phyloP scores from a whole-genome alignment of 1,140 invertebrate genomes.

The Drosophila triauraria region DNA sequence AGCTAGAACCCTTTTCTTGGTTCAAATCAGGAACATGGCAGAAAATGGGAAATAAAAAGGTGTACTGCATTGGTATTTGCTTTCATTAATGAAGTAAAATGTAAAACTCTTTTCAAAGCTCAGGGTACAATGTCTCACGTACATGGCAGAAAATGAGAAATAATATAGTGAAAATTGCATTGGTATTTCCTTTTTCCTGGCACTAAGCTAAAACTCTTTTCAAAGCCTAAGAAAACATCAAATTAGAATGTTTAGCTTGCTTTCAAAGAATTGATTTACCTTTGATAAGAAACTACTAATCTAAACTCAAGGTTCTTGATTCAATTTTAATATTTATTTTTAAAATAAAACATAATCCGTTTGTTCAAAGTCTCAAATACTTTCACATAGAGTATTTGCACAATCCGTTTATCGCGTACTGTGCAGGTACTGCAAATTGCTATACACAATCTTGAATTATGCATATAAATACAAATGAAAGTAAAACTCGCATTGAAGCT shows the following conservation, averaged over 20 bases:
- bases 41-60: no score
- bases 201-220: no score
- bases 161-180: neutral
- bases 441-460: constrained; percentile 67
- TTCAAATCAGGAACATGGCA: no score
- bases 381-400: neutral
- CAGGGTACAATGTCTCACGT: neutral
- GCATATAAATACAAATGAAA: constrained; percentile 75
- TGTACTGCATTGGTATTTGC: no score
- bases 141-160: neutral
- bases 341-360: neutral
- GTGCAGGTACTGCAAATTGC: constrained; percentile 57
- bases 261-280: no score
- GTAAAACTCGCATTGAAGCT: constrained; percentile 76
- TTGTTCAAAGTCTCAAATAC: neutral
- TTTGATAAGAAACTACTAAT: neutral
- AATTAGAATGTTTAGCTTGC: no score
- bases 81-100: no score
- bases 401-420: constrained; percentile 19
- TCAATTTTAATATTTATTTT: neutral
- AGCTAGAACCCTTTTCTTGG: neutral
- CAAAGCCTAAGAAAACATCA: no score
- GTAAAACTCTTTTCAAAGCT: no score
- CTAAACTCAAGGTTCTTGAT: neutral
- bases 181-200: no score